Evolutionary conservation across 2,113 vertebrate genomes (phyloP), one percentile per base, ranked within the genome.

Genomic region (Prunella fulvescens): DNA sequence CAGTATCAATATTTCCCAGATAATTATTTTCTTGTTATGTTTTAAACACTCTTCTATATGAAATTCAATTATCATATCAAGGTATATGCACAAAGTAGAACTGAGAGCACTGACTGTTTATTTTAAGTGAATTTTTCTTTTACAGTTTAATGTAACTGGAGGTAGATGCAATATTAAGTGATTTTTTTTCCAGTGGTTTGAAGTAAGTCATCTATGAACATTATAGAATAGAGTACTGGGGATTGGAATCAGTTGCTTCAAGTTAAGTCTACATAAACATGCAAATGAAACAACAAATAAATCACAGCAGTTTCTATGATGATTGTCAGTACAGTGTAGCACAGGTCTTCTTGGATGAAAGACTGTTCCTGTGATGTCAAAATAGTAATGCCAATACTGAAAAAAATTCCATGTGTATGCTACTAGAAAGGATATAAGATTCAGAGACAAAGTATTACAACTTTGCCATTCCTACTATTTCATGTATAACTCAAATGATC

Each of bases 241-340:
- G 19, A 56, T 8, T 51, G 28, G 58, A 42, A 37, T 47, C 54
- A 19, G 18, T 39, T 83, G 45, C 20, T 60, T 50, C 57, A 85
- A 64, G 47, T 82, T 62, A 93, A 96, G 90, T 95, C 96, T 94
- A 93, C 81, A 78, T 28, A 86, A 96, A 91, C 56, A 97, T 77
- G 92, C 93, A 97, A 97, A 97, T 95, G 96, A 96, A 97, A 95
- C 87, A 93, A 88, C 48, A 88, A 84, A 76, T 45, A 69, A 86
- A 87, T 94, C 54, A 89, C 35, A 92, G 74, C 40, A 94, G 70
- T 78, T 94, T 95, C 94, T 29, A 88, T 3, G 57, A 78, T 77
- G 97, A 98, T 98, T 98, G 98, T 98, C 98, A 97, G 66, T 72
- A 97, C 80, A 82, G 94, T 72, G 85, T 14, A 74, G 71, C 78